Conservation (phyloP, 1,140 invertebrate genomes). For the Drosophila trapezifrons region DNA sequence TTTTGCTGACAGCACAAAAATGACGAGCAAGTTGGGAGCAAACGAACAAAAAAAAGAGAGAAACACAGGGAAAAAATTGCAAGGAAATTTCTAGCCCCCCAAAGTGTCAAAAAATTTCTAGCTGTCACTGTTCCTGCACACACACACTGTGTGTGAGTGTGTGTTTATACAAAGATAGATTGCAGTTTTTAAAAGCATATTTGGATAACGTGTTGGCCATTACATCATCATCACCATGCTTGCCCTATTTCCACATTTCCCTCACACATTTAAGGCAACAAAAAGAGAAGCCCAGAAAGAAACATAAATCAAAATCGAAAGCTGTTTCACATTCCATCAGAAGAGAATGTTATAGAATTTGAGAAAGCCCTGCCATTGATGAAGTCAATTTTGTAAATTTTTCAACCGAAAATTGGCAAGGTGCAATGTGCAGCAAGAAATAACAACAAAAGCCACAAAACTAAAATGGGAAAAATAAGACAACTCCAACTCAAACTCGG, state of each 20-base stretch:
- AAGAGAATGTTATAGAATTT: not conserved
- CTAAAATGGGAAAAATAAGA: not conserved
- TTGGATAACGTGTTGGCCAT: constrained; percentile 48
- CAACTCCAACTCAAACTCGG: not conserved
- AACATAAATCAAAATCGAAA: constrained; percentile 6
- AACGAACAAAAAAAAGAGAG: not conserved
- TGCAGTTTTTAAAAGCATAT: constrained; percentile 77
- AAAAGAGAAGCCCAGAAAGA: not conserved
- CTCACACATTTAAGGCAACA: constrained; percentile 9
- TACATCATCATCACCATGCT: constrained; percentile 12
- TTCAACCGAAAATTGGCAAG: constrained; percentile 5
- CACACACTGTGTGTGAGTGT: constrained; percentile 13
- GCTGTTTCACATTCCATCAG: not conserved
- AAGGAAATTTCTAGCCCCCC: constrained; percentile 15
- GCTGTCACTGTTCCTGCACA: constrained; percentile 29
- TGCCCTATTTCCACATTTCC: constrained; percentile 6
- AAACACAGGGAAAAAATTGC: not conserved
- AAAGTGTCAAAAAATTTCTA: constrained; percentile 45
- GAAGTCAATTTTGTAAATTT: not conserved
- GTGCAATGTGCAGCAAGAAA: constrained; percentile 24
- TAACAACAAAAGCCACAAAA: not conserved
- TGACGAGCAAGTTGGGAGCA: constrained; percentile 46
- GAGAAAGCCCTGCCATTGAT: too few relatives aligned
- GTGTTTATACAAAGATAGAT: constrained; percentile 71
- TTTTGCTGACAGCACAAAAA: constrained; percentile 74